Evolutionary conservation across 2,113 vertebrate species (phyloP).

Genomic region (Synodontis membranacea): DNA sequence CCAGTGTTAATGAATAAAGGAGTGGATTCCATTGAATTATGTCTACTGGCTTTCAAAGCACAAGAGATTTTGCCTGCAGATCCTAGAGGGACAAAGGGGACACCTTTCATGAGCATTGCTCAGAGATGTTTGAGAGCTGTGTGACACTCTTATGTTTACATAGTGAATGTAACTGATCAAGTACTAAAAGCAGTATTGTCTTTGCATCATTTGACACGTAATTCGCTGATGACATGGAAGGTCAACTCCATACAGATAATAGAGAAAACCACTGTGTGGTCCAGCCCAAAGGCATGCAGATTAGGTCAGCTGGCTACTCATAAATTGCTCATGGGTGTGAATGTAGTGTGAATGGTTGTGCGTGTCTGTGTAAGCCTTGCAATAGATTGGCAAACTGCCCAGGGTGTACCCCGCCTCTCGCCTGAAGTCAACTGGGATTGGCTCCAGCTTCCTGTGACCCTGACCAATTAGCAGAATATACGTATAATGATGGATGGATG

Average conservation of each 20-base stretch:
- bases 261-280: too few species aligned
- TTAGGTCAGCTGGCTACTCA: too few species aligned
- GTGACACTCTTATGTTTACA: neutral
- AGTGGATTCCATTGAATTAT: neutral
- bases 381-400: too few species aligned
- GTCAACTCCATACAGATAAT: neutral
- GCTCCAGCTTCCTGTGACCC: too few species aligned
- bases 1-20: neutral
- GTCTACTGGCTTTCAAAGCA: neutral
- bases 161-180: neutral
- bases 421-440: too few species aligned
- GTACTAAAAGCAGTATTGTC: neutral
- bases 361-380: too few species aligned
- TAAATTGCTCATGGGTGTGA: too few species aligned
- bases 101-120: neutral
- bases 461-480: too few species aligned
- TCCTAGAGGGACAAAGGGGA: neutral
- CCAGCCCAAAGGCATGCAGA: too few species aligned
- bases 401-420: too few species aligned
- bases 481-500: too few species aligned
- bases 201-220: neutral
- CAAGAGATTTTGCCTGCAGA: neutral
- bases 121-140: neutral
- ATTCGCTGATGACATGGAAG: neutral
- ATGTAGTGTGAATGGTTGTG: too few species aligned